Base-by-base conservation (phyloP, 2,888 invertebrate genomes). In the Magallana nippona region DNA sequence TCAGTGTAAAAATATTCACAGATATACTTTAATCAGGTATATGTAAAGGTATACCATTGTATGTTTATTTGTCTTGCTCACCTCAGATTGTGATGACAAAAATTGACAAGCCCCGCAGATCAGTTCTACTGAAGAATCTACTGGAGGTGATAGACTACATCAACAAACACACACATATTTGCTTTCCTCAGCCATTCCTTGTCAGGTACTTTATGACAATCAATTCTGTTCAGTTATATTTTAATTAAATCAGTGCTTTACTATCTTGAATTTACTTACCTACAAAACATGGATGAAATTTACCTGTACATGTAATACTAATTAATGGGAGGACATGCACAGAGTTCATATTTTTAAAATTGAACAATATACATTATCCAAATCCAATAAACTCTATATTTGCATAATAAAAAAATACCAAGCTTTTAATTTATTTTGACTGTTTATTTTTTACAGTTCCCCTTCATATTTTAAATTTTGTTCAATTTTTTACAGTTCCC, bases 121-220 rank as follows among this genome's bases (percentile, higher is more conserved):
- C 89, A 19, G 60, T 55, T 15, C 83, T 92, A 77, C 60, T 93
- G 55, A 84, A 87, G 62, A 91, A 89, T 84, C 27, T 92, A 10
- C 44, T 91, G 81, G 80, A 87, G 10, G 84, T 91, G n/a, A 79
- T 90, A 60, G 85, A 88, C 44, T 85, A 86, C 77, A 88, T 86
- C 84, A 86, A 90, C 13, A 71, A 88, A 56, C 84, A 86, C 19
- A 88, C 88, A 55, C 81, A 85, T 71, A 88, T 85, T 58, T 92
- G 91, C 83, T 90, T 93, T 44, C 88, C 90, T 19, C 93, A 93
- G 82, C 91, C 92, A 17, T 93, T 93, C 86, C 86, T 92, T 44
- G 89, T 91, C 84, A 92, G 93, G 93, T 93, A 83, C 15, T 19
- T 1, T 17, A 19, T 79, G n/a, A 11, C 17, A 56, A 55, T 19